phyloP scores from a whole-genome alignment of 2,797 vertebrate genomes.

The Pteropus rufus region DNA sequence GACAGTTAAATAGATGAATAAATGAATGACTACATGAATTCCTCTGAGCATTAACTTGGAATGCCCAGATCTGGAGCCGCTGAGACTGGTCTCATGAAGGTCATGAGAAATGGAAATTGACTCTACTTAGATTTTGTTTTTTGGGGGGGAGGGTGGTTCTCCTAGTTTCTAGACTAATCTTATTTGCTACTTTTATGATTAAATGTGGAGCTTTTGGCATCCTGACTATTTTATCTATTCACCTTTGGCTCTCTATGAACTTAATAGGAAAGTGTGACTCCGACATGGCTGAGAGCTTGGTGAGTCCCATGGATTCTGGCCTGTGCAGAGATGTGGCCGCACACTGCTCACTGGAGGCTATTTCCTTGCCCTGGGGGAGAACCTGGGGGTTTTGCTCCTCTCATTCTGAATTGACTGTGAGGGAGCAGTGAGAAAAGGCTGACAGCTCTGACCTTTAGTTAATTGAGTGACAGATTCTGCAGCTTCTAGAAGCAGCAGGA shows the following conservation, averaged over 20 bases:
- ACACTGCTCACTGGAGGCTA: neutral
- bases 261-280: neutral
- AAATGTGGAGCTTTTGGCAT: neutral
- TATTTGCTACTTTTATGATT: neutral
- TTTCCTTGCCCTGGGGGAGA: neutral
- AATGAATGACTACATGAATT: neutral
- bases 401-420: neutral
- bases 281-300: neutral
- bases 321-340: neutral
- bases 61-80: neutral
- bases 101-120: neutral
- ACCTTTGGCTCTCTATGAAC: neutral
- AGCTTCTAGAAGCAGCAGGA: neutral
- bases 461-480: slow-evolving; percentile 47
- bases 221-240: neutral
- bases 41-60: neutral
- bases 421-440: neutral
- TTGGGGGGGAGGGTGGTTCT: neutral
- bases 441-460: slow-evolving; percentile 58
- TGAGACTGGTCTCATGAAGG: neutral
- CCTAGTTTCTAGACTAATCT: neutral
- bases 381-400: neutral
- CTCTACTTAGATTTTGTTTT: neutral
- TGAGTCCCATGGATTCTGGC: neutral
- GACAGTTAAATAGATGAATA: neutral